Base-by-base conservation (phyloP, 2,113 vertebrate species). In the Trinectes maculatus region DNA sequence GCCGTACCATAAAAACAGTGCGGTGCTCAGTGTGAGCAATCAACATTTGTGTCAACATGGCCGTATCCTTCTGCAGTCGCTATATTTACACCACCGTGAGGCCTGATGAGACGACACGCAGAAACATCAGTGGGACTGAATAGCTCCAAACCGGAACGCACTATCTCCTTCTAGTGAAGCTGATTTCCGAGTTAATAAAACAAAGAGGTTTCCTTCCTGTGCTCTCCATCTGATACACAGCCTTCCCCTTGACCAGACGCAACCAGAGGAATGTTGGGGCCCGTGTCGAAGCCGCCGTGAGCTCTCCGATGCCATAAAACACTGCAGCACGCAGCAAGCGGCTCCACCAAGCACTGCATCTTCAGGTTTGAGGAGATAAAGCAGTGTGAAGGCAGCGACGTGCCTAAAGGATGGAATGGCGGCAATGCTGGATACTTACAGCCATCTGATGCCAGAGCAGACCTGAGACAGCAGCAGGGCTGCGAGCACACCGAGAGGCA, bases 401-500 rank as follows among this genome's bases (percentile, higher is more conserved):
- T 9, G 53, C 15, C 5, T 5, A 1, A 19, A 49, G 34, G 47
- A 19, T 0, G 53, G 36, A 52, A 48, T 16, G 52, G 39, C 29
- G 22, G 53, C 34, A 52, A 48, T 16, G 52, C 33, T 24, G 22
- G 31, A 84, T 89, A 96, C 97, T 98, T 91, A 98, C 97, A 99
- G 94, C 97, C 97, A 98, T 92, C 95, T 96, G 91, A 99, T 98
- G 85, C 95, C 95, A 1, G 91, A 92, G 93, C 95, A 96, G 79
- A 96, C 81, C 78, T 95, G 92, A 18, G 89, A 93, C 80, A 97
- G 94, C 83, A 97, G 90, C 75, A 96, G 85, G 77, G 96, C 87
- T 16, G 93, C 85, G 67, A 96, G 92, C 90, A 96, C 91, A 73
- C 85, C 88, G n/a, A 93, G 84, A 72, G 93, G 88, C 77, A 94